Base-by-base conservation (phyloP, 1,140 invertebrate genomes). In the Bombus waltoni region DNA sequence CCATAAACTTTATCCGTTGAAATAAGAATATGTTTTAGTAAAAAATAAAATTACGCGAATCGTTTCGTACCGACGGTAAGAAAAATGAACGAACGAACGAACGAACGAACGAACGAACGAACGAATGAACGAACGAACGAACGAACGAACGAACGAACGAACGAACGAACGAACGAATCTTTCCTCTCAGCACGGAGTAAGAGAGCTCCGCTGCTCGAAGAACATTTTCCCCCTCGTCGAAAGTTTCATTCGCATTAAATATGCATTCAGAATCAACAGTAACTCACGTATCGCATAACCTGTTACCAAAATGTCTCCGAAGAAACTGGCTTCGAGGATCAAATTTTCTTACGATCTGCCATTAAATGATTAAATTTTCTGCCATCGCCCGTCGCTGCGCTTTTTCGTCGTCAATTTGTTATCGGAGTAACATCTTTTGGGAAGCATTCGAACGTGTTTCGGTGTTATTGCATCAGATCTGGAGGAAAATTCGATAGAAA, bases 401-500 rank as follows among this genome's bases (percentile, higher is more conserved):
- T 47, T 13, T 59, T 28, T 42, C 38, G 9, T 66, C 57, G 40
- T 44, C 28, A 13, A 78, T 44, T 62, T 42, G 47, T 72, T 59
- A 42, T 25, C n/a, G 4, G 2, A 28, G 53, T 59, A 71, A 72
- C 68, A 40, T 72, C 18, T 44, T 44, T 47, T 9, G 32, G 13
- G 6, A 68, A 42, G 44, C 32, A 53, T 38, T 62, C 11, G 28
- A 25, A 59, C 42, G 40, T 22, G 35, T 62, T 22, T 40, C 32
- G 32, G 8, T 18, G 22, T 75, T 82, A 75, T 75, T 66, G 74
- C 62, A 40, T 81, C 32, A 81, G 70, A 65, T 81, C 73, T 42
- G 8, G 15, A 42, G 44, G 84, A 75, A 85, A 85, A 85, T 74
- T 85, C 79, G 84, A 81, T 81, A 68, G 79, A n/a, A 42, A 66